A percentile compares a stretch with the other conserved stretches of the same genome.
phyloP scores from a whole-genome alignment of 2,888 invertebrate species.

The Eulithis testata region DNA sequence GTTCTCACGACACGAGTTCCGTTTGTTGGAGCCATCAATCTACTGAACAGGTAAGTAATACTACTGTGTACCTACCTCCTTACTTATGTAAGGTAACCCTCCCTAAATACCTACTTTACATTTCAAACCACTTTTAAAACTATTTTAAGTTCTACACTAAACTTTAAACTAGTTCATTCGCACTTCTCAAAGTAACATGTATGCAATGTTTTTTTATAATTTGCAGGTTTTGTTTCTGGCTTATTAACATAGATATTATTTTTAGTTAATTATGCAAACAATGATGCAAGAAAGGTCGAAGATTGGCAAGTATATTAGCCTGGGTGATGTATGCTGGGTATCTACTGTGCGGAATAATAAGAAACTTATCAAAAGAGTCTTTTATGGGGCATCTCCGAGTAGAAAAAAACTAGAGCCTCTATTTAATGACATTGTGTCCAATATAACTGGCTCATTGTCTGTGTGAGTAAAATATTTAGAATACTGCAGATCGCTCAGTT shows the following conservation, averaged over 20 bases:
- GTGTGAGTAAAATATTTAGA: conserved; percentile 34
- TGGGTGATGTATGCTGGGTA: conserved; percentile 87
- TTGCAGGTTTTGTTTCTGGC: conserved; percentile 9
- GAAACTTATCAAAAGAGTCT: conserved; percentile 46
- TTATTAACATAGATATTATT: conserved; percentile 19
- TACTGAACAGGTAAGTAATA: conserved; percentile 31
- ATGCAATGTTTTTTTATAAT: background rate
- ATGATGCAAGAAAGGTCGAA: conserved; percentile 16
- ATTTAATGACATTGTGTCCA: conserved; percentile 41
- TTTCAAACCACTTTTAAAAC: conserved; percentile 10
- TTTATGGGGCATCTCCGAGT: conserved; percentile 65
- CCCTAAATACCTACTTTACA: background rate
- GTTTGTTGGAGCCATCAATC: conserved; percentile 15
- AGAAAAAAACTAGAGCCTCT: conserved; percentile 61
- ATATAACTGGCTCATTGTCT: conserved; percentile 51
- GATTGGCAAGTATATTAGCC: conserved; percentile 59
- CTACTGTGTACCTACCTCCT: background rate
- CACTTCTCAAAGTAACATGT: conserved; percentile 16
- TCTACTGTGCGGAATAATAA: conserved; percentile 80
- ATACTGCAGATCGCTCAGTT: background rate
- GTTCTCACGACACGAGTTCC: conserved; percentile 19
- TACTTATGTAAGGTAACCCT: background rate
- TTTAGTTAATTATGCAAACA: conserved; percentile 18
- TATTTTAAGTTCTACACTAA: conserved; percentile 6
- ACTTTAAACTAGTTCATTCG: conserved; percentile 28